A percentile compares a stretch with the other conserved stretches of the same genome.
Evolutionary conservation across 2,113 vertebrate genomes (phyloP).

Genomic region (Octodon degus): DNA sequence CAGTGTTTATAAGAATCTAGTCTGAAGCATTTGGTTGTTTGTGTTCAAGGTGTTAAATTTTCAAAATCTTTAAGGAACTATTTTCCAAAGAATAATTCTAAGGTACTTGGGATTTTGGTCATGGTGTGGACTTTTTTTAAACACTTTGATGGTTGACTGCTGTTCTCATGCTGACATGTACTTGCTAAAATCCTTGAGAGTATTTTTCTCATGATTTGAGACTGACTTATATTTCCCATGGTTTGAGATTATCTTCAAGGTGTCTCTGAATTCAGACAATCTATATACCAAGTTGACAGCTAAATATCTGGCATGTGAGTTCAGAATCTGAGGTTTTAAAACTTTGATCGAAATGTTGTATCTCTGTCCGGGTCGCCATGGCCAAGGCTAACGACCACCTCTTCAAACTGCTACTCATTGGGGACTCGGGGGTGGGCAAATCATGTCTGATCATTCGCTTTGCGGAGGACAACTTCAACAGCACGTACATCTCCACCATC

Average conservation of each 20-base stretch:
- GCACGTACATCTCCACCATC: conserved; percentile 97
- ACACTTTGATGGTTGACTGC: not conserved
- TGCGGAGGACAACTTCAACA: conserved; percentile 96
- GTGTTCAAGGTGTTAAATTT: not conserved
- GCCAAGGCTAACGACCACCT: conserved; percentile 97
- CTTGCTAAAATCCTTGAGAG: not conserved
- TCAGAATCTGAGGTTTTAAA: not conserved
- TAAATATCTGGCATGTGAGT: not conserved
- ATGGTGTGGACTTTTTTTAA: not conserved
- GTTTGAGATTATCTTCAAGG: not conserved
- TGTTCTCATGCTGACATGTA: not conserved
- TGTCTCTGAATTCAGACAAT: not conserved
- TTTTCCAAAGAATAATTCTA: too few relatives aligned
- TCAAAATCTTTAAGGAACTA: not conserved
- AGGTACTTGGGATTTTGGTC: not conserved
- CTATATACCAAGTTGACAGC: not conserved
- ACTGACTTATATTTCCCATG: not conserved
- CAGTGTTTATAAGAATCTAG: not conserved
- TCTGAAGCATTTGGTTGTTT: not conserved
- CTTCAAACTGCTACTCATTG: conserved; percentile 94
- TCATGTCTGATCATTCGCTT: conserved; percentile 97
- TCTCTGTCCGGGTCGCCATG: conserved; percentile 76
- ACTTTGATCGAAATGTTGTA: not conserved
- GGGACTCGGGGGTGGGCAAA: conserved; percentile 97
- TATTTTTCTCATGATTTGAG: not conserved